Base-by-base conservation (phyloP, 2,113 vertebrate genomes). In the Hyperoodon ampullatus region DNA sequence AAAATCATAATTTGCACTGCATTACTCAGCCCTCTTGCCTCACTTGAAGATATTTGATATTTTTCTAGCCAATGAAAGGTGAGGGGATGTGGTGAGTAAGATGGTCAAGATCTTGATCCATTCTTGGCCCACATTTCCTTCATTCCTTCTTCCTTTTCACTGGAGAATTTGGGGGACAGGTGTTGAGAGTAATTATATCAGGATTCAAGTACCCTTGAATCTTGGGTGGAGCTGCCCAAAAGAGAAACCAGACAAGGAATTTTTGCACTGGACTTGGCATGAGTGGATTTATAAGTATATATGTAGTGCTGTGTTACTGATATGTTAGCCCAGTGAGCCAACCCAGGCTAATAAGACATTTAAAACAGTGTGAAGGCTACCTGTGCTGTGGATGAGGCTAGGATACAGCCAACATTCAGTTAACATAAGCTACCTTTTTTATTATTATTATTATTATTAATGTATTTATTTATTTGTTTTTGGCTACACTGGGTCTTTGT, bases 91-190 rank as follows among this genome's bases (percentile, higher is more conserved):
- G 8, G 5, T 21, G 21, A 72, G 12, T 33, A 23, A 39, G 11
- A 28, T n/a, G 35, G 30, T n/a, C 26, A n/a, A 58, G 18, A 33
- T 55, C 12, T 55, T 55, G 30, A 23, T 33, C 19, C 11, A 35
- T 35, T 55, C n/a, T 33, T 60, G 26, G 1, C 6, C 33, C 4
- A 33, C 0, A 2, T 42, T 60, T 9, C 4, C 19, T 78, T 11
- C 21, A 10, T 4, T 21, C 8, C 2, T 15, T 63, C 6, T 53
- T 89, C 6, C 19, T 5, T 8, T 24, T 33, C 16, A 9, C 13
- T 12, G n/a, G 18, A 70, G 11, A 33, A 0, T 6, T 70, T 47
- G 50, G 7, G 5, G 3, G 1, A 1, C 23, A 55, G 4, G 12
- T 75, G 4, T 8, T 39, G 53, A 50, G 1, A 58, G 5, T 75